phyloP scores from a whole-genome alignment of 2,888 invertebrate species.

The Bedellia somnulentella region DNA sequence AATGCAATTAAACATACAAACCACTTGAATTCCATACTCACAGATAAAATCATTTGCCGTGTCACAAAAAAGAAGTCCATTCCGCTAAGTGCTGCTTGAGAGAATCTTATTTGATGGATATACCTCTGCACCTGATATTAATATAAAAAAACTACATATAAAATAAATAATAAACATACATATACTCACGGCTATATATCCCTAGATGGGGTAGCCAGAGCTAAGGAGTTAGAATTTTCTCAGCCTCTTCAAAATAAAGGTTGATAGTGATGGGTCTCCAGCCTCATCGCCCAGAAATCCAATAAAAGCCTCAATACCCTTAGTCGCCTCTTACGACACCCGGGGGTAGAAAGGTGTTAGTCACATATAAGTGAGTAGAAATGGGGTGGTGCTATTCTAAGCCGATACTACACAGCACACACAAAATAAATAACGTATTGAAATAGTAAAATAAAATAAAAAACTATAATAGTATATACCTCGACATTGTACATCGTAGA shows the following conservation, averaged over 20 bases:
- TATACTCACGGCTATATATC: no score
- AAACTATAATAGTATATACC: slow-evolving; percentile 23
- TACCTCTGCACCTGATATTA: slow-evolving; percentile 61
- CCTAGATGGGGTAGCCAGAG: no score
- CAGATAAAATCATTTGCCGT: slow-evolving; percentile 57
- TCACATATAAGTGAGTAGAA: no score
- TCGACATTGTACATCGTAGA: slow-evolving; percentile 33
- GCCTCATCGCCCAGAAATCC: no score
- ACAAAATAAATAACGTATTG: neutral
- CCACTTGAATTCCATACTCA: slow-evolving; percentile 18
- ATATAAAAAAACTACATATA: neutral
- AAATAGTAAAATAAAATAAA: neutral
- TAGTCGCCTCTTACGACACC: no score
- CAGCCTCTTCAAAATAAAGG: no score
- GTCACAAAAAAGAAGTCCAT: slow-evolving; percentile 62
- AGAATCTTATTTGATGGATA: slow-evolving; percentile 60
- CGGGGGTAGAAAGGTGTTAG: no score
- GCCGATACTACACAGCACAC: no score
- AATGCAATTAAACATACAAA: neutral
- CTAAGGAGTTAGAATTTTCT: no score
- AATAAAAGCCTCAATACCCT: no score
- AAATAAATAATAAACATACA: neutral
- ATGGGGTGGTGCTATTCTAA: no score
- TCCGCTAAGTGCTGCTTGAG: slow-evolving; percentile 64
- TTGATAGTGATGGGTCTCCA: no score